phyloP scores from a whole-genome alignment of 2,797 vertebrate genomes.

The Pseudochaenichthys georgianus region DNA sequence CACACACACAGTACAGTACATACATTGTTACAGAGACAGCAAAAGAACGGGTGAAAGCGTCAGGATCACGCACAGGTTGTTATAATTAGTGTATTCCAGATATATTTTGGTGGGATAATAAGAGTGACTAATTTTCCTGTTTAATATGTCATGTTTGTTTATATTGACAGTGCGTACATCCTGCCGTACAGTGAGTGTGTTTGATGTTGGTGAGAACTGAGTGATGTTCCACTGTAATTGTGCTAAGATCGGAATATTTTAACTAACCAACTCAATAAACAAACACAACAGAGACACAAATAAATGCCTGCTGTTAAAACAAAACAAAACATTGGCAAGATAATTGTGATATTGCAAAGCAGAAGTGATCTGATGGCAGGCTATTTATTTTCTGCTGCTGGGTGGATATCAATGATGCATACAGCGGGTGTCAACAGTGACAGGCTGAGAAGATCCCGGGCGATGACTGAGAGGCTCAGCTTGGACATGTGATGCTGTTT shows the following conservation, averaged over 20 bases:
- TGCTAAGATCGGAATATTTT: conserved; percentile 70
- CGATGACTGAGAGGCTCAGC: conserved; percentile 53
- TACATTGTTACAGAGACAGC: conserved; percentile 34
- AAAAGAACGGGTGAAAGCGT: conserved; percentile 65
- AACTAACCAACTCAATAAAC: conserved; percentile 59
- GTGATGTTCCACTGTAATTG: conserved; percentile 68
- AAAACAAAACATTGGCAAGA: conserved; percentile 25
- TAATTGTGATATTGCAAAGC: conserved; percentile 66
- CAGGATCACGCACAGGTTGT: conserved; percentile 70
- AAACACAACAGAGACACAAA: conserved; percentile 57
- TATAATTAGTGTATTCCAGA: conserved; percentile 79
- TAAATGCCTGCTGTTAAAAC: conserved; percentile 36
- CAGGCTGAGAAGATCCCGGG: conserved; percentile 54
- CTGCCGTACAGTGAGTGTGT: conserved; percentile 45
- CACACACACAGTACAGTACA: conserved; percentile 41
- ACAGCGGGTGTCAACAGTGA: conserved; percentile 59
- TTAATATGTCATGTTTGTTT: conserved; percentile 82
- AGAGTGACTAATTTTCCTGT: conserved; percentile 72
- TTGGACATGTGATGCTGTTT: conserved; percentile 50
- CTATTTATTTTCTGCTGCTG: conserved; percentile 61
- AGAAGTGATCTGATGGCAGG: conserved; percentile 56
- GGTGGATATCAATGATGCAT: conserved; percentile 60
- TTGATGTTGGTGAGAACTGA: conserved; percentile 62
- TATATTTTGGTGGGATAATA: conserved; percentile 77
- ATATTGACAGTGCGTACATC: conserved; percentile 69